A percentile compares a stretch with the other conserved stretches of the same genome.
Conservation (phyloP, 2,888 invertebrate genomes). For the Cheilosia vulpina region DNA sequence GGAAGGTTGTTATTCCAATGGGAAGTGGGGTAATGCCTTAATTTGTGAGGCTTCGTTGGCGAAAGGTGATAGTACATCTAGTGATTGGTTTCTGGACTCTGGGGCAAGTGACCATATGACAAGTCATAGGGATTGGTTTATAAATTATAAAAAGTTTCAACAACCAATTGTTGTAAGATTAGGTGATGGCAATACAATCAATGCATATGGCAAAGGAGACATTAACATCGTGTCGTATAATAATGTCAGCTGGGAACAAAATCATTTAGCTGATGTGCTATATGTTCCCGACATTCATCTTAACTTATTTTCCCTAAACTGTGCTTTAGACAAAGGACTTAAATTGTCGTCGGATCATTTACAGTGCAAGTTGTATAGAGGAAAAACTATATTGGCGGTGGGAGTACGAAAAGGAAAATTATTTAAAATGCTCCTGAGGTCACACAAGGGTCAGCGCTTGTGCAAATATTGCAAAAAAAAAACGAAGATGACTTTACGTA, state of each 20-base stretch:
- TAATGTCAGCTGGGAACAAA: slow-evolving; percentile 64
- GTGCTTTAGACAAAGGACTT: slow-evolving; percentile 69
- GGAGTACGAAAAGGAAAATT: slow-evolving; percentile 15
- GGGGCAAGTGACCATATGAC: slow-evolving; percentile 48
- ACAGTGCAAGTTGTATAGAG: slow-evolving; percentile 21
- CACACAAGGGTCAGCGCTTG: not conserved
- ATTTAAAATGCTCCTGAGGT: slow-evolving; percentile 15
- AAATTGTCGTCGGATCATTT: slow-evolving; percentile 16
- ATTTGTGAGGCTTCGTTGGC: slow-evolving; percentile 4
- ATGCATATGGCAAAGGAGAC: slow-evolving; percentile 61
- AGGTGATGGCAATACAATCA: slow-evolving; percentile 57
- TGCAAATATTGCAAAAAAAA: slow-evolving; percentile 9
- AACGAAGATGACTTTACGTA: not conserved
- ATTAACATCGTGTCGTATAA: slow-evolving; percentile 70
- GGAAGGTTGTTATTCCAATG: not conserved
- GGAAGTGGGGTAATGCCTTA: slow-evolving; percentile 37
- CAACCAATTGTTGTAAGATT: slow-evolving; percentile 34
- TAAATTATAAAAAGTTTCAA: slow-evolving; percentile 8
- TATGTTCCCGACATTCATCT: slow-evolving; percentile 68
- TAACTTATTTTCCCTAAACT: slow-evolving; percentile 75
- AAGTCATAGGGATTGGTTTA: slow-evolving; percentile 23
- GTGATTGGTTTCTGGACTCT: slow-evolving; percentile 44
- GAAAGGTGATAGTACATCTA: slow-evolving; percentile 18
- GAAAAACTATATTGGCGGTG: slow-evolving; percentile 14
- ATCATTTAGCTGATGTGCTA: slow-evolving; percentile 68